A percentile compares a stretch with the other conserved stretches of the same genome.
These are phyloP conservation scores for Dascyllus trimaculatus DNA, from an alignment of 2,113 vertebrate species.

Conservation along the genomic window DNA sequence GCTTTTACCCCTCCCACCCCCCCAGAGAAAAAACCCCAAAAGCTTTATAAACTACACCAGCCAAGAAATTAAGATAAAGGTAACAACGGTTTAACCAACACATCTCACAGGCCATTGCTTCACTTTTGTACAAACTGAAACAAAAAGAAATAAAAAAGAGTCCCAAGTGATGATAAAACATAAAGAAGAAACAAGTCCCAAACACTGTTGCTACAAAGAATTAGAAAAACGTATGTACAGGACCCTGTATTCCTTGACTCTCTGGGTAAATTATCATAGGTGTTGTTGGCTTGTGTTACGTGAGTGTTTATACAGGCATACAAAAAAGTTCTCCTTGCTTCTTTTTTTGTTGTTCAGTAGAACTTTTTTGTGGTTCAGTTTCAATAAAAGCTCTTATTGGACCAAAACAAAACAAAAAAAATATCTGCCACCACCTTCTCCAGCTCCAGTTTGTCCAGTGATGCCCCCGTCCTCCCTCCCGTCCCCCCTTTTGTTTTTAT, in stretches of 20 bases:
- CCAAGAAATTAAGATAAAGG: conserved; percentile 85
- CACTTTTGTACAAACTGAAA: conserved; percentile 84
- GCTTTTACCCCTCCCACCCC: conserved; percentile 61
- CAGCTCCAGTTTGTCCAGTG: conserved; percentile 21
- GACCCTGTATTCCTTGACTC: conserved; percentile 97
- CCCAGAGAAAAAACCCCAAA: conserved; percentile 71
- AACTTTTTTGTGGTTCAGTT: conserved; percentile 34
- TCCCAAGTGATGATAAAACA: conserved; percentile 84
- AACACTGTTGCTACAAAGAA: conserved; percentile 99
- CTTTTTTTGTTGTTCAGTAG: conserved; percentile 20
- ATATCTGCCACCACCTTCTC: conserved; percentile 7
- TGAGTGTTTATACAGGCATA: conserved; percentile 77
- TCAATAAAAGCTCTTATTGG: conserved; percentile 67
- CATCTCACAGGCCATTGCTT: conserved; percentile 78
- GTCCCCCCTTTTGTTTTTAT: conserved; percentile 81
- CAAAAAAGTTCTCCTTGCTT: conserved; percentile 65
- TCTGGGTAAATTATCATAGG: conserved; percentile 78
- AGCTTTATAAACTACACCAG: conserved; percentile 89
- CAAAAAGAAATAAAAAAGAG: conserved; percentile 76
- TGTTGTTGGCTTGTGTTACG: conserved; percentile 78
- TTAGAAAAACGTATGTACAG: conserved; percentile 98
- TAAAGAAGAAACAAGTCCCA: conserved; percentile 91
- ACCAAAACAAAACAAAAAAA: conserved; percentile 32
- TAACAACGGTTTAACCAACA: conserved; percentile 86
- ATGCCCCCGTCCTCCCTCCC: neutral